These are phyloP conservation scores for Okapia johnstoni DNA, from an alignment of 2,113 vertebrate genomes.

Conservation along the genomic window DNA sequence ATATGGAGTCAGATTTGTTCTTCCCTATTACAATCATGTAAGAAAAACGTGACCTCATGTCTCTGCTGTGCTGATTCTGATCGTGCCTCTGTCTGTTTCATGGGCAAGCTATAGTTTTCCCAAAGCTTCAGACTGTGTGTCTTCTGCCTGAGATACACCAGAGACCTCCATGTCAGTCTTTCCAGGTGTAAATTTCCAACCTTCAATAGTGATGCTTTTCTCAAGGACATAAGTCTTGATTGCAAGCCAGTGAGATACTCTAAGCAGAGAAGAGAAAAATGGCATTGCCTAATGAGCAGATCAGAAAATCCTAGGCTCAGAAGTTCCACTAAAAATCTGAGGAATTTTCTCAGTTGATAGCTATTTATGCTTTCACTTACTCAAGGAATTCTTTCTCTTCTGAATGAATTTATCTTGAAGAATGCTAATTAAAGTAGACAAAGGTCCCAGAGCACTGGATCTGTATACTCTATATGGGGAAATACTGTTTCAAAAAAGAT, in stretches of 20 bases:
- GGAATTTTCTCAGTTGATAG: background rate
- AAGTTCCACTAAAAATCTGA: background rate
- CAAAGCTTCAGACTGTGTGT: background rate
- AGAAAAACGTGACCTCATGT: background rate
- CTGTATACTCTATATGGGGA: background rate
- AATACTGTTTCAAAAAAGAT: background rate
- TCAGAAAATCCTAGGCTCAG: background rate
- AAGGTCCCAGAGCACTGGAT: background rate
- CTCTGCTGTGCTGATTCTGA: background rate
- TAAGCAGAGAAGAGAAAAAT: background rate
- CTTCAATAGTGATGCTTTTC: background rate
- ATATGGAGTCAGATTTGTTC: background rate
- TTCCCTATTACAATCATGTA: background rate
- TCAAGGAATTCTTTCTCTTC: background rate
- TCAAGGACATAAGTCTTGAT: background rate
- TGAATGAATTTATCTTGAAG: background rate
- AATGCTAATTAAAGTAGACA: background rate
- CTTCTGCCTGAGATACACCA: background rate
- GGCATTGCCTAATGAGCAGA: background rate
- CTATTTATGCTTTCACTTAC: background rate
- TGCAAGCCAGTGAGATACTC: background rate
- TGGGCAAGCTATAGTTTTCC: background rate
- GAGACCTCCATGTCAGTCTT: background rate
- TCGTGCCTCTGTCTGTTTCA: background rate
- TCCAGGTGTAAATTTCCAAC: background rate